Conservation (phyloP, 2,113 vertebrate species). For the Narcine bancroftii region DNA sequence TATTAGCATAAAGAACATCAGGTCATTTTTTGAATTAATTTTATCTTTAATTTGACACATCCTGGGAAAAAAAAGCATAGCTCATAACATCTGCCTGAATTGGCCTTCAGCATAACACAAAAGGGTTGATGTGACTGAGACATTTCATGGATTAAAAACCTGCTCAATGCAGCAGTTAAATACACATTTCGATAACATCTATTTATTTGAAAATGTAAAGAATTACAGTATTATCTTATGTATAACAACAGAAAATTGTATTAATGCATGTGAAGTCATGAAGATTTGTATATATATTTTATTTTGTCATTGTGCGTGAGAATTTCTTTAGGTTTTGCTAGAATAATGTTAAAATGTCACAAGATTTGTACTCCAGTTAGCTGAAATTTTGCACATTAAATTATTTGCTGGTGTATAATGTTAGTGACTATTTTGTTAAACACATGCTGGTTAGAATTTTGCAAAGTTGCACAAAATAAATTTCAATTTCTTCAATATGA, state of each 20-base stretch:
- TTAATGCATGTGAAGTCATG: neutral
- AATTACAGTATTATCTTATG: neutral
- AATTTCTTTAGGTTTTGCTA: constrained; percentile 7
- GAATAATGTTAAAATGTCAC: neutral
- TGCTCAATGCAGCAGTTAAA: neutral
- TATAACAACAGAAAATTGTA: neutral
- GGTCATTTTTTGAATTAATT: neutral
- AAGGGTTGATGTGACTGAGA: neutral
- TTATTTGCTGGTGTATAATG: constrained; percentile 2
- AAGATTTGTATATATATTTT: neutral
- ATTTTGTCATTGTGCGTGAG: neutral
- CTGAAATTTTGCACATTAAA: constrained; percentile 22
- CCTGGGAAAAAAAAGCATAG: too few species aligned
- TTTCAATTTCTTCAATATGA: neutral
- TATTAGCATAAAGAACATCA: neutral
- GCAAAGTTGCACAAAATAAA: constrained; percentile 30
- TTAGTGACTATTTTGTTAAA: constrained; percentile 30
- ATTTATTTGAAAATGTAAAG: neutral
- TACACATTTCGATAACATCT: neutral
- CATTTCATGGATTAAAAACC: neutral
- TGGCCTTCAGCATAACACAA: neutral
- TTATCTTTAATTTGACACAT: neutral
- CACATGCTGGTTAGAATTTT: constrained; percentile 25
- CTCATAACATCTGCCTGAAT: neutral
- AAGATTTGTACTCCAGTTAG: neutral